Percentiles rank a stretch among this genome's conserved stretches.
These are phyloP conservation scores for Papilio glaucus DNA, from an alignment of 1,140 invertebrate species.

Conservation along the genomic window DNA sequence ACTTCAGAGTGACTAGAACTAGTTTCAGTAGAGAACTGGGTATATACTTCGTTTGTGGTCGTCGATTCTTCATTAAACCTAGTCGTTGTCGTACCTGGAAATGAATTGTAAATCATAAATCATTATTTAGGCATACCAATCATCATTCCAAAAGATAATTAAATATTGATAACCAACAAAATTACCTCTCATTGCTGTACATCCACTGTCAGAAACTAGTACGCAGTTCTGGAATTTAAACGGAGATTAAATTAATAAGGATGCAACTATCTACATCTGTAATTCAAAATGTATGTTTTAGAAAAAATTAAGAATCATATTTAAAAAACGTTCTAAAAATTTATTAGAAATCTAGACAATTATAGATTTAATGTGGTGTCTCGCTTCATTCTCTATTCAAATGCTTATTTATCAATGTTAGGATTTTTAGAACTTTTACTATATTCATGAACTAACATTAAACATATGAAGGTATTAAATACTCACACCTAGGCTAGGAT, in stretches of 20 bases:
- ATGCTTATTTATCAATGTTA: too few species aligned
- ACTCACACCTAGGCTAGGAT: slow-evolving; percentile 49
- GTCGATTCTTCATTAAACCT: background rate
- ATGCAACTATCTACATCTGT: too few species aligned
- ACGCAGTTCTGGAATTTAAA: slow-evolving; percentile 41
- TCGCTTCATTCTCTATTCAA: too few species aligned
- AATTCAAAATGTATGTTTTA: too few species aligned
- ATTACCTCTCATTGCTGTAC: slow-evolving; percentile 40
- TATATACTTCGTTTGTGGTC: background rate
- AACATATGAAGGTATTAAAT: background rate
- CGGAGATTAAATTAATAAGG: background rate
- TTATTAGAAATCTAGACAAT: too few species aligned
- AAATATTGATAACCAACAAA: background rate
- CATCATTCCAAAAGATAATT: background rate
- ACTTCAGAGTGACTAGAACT: background rate
- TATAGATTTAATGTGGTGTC: too few species aligned
- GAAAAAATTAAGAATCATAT: too few species aligned
- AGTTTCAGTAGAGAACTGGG: background rate
- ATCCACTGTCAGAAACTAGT: slow-evolving; percentile 47
- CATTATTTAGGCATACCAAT: background rate
- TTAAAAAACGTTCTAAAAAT: too few species aligned
- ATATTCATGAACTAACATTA: background rate
- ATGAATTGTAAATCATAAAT: background rate
- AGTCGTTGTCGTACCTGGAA: slow-evolving; percentile 14
- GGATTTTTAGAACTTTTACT: background rate